Conservation (phyloP, 2,113 vertebrate species). For the Lathamus discolor region DNA sequence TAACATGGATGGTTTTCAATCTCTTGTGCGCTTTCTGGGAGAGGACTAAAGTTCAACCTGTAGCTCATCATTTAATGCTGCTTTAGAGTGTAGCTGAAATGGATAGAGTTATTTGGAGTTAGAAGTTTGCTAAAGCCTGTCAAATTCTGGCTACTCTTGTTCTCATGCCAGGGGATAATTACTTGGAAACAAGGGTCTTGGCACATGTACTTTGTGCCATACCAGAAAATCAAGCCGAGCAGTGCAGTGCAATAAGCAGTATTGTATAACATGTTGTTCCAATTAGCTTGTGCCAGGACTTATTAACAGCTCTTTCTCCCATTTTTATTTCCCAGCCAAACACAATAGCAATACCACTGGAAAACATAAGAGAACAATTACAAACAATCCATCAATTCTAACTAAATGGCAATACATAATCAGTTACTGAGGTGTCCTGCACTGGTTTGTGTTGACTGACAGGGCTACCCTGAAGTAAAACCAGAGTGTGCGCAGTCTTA, state of each 20-base stretch:
- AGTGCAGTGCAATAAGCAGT: background rate
- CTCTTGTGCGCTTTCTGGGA: background rate
- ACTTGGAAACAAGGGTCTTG: background rate
- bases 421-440: background rate
- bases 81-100: background rate
- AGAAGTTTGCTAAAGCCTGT: background rate
- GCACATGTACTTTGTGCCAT: background rate
- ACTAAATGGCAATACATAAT: background rate
- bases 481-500: background rate
- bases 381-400: background rate
- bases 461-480: background rate
- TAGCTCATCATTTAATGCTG: background rate
- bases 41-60: background rate
- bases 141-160: background rate
- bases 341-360: background rate
- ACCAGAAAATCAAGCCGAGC: conserved; percentile 26
- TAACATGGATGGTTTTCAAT: background rate
- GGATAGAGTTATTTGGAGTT: background rate
- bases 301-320: conserved; percentile 9
- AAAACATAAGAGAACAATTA: background rate
- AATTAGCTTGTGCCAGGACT: background rate
- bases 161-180: background rate
- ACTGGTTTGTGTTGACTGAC: background rate
- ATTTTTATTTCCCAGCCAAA: conserved; percentile 28
- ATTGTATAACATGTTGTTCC: background rate